phyloP scores from a whole-genome alignment of 2,888 invertebrate species.

The Argynnis bischoffii region DNA sequence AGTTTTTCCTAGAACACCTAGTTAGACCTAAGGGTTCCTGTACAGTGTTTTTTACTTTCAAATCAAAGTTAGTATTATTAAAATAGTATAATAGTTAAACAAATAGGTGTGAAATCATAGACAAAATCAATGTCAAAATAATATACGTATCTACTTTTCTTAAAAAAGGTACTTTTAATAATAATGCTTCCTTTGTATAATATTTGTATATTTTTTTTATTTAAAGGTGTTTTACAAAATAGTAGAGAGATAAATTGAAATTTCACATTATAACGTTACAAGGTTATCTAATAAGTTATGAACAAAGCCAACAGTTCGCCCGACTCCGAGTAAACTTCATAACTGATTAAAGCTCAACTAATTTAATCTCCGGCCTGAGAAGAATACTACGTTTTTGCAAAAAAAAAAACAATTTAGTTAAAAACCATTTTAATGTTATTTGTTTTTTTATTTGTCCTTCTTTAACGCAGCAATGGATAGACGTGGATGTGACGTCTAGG shows the following conservation, averaged over 20 bases:
- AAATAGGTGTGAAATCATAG: no score
- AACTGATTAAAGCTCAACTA: constrained; percentile 45
- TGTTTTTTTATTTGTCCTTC: no score
- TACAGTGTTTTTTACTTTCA: no score
- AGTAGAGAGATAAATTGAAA: constrained; percentile 14
- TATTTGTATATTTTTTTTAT: neutral
- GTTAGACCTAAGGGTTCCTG: no score
- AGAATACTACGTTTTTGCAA: constrained; percentile 19
- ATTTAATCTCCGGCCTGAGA: constrained; percentile 35
- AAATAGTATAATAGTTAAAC: no score
- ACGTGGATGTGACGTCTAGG: no score
- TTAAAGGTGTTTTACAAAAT: neutral
- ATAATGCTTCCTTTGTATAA: constrained; percentile 14
- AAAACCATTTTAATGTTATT: neutral
- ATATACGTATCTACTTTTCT: no score
- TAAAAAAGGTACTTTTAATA: no score
- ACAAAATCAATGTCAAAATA: no score
- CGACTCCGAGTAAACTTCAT: constrained; percentile 43
- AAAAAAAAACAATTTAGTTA: neutral
- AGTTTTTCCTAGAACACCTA: no score
- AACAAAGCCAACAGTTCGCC: constrained; percentile 39
- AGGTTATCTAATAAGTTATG: constrained; percentile 38
- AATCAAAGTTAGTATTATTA: no score
- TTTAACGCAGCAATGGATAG: no score
- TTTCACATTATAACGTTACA: constrained; percentile 26